These are phyloP conservation scores for Semaprochilodus insignis DNA, from an alignment of 2,797 vertebrate genomes.

Conservation along the genomic window DNA sequence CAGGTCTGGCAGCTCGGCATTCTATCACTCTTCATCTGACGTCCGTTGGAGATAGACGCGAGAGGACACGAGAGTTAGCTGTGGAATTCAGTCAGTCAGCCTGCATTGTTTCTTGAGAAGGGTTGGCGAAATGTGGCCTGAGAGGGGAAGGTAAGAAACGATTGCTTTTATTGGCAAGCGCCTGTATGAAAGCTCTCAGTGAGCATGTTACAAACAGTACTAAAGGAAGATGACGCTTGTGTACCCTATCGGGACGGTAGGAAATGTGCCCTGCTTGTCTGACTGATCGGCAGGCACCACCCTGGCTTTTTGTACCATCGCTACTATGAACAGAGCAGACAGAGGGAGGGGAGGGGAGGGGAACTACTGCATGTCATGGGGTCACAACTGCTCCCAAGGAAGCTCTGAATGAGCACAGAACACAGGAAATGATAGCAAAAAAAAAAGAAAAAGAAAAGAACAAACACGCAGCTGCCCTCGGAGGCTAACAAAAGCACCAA, in stretches of 20 bases:
- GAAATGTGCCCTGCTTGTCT: not conserved
- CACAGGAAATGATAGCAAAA: slow-evolving; percentile 69
- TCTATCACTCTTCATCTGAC: not conserved
- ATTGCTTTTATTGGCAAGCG: not conserved
- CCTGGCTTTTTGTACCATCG: not conserved
- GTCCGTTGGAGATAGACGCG: not conserved
- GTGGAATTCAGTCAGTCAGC: not conserved
- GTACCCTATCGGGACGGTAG: not conserved
- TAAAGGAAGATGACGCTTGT: not conserved
- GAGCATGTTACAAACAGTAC: no score
- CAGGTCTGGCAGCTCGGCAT: not conserved
- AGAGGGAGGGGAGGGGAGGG: slow-evolving; percentile 14
- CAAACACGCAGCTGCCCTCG: slow-evolving; percentile 62
- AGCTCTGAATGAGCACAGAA: slow-evolving; percentile 42
- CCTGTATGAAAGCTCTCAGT: not conserved
- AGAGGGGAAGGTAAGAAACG: slow-evolving; percentile 5
- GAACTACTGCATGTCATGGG: slow-evolving; percentile 54
- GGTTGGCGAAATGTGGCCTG: slow-evolving; percentile 10
- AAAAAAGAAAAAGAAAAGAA: no score
- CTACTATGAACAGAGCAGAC: slow-evolving; percentile 20
- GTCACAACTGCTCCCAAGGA: slow-evolving; percentile 64
- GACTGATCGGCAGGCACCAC: slow-evolving; percentile 19
- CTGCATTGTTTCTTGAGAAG: not conserved
- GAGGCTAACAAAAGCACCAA: not conserved
- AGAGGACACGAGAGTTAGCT: not conserved